Evolutionary conservation across 2,797 vertebrate species (phyloP).

Genomic region (Arctocebus calabarensis): DNA sequence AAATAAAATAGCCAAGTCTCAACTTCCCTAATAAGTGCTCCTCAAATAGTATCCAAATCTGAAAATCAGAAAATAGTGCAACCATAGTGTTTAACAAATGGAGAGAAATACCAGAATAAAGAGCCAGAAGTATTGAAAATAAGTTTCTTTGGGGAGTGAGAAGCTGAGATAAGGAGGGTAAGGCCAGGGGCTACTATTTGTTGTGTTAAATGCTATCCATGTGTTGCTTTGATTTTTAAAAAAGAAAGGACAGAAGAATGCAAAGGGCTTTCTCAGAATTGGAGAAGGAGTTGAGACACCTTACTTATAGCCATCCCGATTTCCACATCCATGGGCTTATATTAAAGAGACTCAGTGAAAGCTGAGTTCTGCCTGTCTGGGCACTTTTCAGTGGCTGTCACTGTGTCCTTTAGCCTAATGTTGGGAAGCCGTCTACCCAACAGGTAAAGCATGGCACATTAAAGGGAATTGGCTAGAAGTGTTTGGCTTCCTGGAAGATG

Average conservation of each 20-base stretch:
- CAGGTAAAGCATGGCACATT: background rate
- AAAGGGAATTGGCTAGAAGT: background rate
- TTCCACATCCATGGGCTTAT: background rate
- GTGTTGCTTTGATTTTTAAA: background rate
- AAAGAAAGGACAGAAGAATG: background rate
- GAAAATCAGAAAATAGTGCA: background rate
- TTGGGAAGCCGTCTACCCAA: background rate
- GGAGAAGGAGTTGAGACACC: background rate
- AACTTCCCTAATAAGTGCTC: conserved; percentile 51
- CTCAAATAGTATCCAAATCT: conserved; percentile 53
- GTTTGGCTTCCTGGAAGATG: background rate
- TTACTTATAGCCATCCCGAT: background rate
- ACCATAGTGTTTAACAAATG: background rate
- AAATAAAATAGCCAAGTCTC: conserved; percentile 6
- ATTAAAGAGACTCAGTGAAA: background rate
- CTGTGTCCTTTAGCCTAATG: background rate
- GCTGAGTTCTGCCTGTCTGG: background rate
- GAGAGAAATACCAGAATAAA: conserved; percentile 28
- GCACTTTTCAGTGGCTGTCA: background rate
- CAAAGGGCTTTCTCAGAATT: background rate
- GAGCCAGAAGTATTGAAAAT: background rate
- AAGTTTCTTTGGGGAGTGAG: background rate
- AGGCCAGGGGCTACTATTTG: background rate
- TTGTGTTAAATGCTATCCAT: background rate
- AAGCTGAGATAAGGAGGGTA: background rate